phyloP scores from a whole-genome alignment of 1,140 invertebrate genomes.

The Drosophila sucinea region DNA sequence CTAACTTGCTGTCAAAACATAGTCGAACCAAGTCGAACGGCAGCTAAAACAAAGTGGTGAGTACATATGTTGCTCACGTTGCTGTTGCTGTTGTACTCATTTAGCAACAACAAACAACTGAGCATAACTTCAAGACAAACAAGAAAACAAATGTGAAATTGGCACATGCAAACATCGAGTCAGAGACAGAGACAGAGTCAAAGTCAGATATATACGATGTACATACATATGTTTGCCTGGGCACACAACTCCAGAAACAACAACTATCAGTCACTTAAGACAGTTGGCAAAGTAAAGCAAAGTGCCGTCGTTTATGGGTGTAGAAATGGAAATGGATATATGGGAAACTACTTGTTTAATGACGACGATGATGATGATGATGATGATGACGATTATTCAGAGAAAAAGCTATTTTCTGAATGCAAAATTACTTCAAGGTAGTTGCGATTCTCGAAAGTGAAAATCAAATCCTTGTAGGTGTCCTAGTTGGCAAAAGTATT shows the following conservation, averaged over 20 bases:
- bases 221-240: constrained; percentile 30
- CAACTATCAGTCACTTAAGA: constrained; percentile 81
- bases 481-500: constrained; percentile 31
- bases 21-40: constrained; percentile 13
- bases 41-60: constrained; percentile 47
- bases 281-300: constrained; percentile 64
- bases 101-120: constrained; percentile 70
- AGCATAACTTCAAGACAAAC: constrained; percentile 71
- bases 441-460: constrained; percentile 8
- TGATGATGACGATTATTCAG: background rate
- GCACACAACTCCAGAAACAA: constrained; percentile 70
- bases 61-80: constrained; percentile 2
- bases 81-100: constrained; percentile 52
- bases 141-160: constrained; percentile 66
- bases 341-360: constrained; percentile 4
- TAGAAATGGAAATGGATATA: constrained; percentile 29
- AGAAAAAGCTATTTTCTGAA: background rate
- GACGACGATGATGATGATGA: background rate
- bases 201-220: constrained; percentile 35
- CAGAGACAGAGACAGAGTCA: constrained; percentile 40
- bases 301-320: constrained; percentile 21
- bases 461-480: constrained; percentile 27
- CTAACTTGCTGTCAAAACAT: constrained; percentile 75
- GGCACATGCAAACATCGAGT: constrained; percentile 55
- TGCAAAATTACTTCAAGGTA: constrained; percentile 10